These are phyloP conservation scores for Pantherophis guttatus DNA, from an alignment of 2,113 vertebrate genomes.

Conservation along the genomic window DNA sequence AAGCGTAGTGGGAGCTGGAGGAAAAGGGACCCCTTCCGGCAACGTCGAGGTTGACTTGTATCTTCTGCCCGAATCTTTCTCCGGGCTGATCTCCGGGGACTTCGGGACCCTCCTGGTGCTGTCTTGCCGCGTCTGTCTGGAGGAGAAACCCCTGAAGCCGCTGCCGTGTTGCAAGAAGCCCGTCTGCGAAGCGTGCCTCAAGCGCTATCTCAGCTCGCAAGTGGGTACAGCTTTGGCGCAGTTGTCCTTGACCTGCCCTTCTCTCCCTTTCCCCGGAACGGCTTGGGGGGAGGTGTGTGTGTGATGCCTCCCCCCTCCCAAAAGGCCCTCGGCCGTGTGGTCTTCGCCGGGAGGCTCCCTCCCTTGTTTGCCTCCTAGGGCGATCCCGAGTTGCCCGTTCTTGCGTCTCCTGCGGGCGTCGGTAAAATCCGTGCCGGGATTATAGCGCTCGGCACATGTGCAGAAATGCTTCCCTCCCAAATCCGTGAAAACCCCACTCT, in stretches of 20 bases:
- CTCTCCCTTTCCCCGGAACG: neutral
- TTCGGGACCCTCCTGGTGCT: constrained; percentile 71
- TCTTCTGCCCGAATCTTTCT: constrained; percentile 72
- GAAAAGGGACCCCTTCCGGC: constrained; percentile 44
- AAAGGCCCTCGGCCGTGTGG: neutral
- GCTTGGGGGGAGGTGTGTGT: too few relatives aligned
- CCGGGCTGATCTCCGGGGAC: constrained; percentile 72
- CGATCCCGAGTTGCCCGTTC: too few relatives aligned
- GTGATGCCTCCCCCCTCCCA: neutral
- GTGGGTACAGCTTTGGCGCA: constrained; percentile 63
- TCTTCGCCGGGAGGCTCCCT: neutral
- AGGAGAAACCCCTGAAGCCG: constrained; percentile 84
- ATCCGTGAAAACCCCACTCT: neutral
- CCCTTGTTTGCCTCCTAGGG: neutral
- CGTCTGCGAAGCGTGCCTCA: constrained; percentile 94
- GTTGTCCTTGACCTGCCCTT: neutral
- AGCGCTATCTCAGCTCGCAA: constrained; percentile 90
- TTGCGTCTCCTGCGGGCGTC: neutral
- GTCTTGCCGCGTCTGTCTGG: constrained; percentile 91
- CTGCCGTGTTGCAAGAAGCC: constrained; percentile 90
- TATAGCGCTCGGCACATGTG: neutral
- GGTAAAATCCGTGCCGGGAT: neutral
- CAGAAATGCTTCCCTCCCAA: neutral
- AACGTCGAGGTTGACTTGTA: constrained; percentile 66
- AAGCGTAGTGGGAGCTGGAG: constrained; percentile 26